Percentiles rank a stretch among this genome's conserved stretches.
Evolutionary conservation across 2,888 invertebrate species (phyloP).

Genomic region (Hyppa rectilinea): DNA sequence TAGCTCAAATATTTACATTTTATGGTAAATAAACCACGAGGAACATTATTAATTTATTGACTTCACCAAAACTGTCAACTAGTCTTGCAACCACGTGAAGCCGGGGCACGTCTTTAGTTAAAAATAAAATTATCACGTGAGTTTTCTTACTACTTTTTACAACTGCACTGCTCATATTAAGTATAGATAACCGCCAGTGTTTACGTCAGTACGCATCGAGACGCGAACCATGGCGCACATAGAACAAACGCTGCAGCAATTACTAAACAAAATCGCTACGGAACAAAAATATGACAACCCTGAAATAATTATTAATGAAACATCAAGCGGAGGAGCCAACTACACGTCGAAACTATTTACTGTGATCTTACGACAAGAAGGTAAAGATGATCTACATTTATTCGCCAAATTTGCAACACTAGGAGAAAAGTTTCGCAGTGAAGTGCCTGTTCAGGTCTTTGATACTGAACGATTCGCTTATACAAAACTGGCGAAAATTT

Average conservation of each 20-base stretch:
- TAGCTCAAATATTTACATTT: too few species aligned
- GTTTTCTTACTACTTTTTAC: slow-evolving; percentile 37
- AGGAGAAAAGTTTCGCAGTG: slow-evolving; percentile 33
- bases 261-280: slow-evolving; percentile 43
- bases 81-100: not conserved
- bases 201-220: slow-evolving; percentile 5
- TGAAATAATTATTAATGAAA: slow-evolving; percentile 38
- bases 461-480: slow-evolving; percentile 52
- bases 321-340: slow-evolving; percentile 54
- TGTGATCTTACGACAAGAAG: slow-evolving; percentile 21
- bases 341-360: slow-evolving; percentile 52
- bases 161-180: not conserved
- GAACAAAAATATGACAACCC: slow-evolving; percentile 34
- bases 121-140: not conserved
- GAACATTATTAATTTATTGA: too few species aligned
- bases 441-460: slow-evolving; percentile 17
- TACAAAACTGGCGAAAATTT: slow-evolving; percentile 36
- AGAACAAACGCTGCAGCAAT: slow-evolving; percentile 14
- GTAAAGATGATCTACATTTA: slow-evolving; percentile 39
- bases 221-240: slow-evolving; percentile 33
- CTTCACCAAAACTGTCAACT: not conserved
- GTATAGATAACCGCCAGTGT: not conserved
- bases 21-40: too few species aligned
- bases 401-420: slow-evolving; percentile 52
- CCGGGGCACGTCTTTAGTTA: not conserved